Evolutionary conservation across 1,140 invertebrate genomes (phyloP).

Genomic region (Pristionchus pacificus): DNA sequence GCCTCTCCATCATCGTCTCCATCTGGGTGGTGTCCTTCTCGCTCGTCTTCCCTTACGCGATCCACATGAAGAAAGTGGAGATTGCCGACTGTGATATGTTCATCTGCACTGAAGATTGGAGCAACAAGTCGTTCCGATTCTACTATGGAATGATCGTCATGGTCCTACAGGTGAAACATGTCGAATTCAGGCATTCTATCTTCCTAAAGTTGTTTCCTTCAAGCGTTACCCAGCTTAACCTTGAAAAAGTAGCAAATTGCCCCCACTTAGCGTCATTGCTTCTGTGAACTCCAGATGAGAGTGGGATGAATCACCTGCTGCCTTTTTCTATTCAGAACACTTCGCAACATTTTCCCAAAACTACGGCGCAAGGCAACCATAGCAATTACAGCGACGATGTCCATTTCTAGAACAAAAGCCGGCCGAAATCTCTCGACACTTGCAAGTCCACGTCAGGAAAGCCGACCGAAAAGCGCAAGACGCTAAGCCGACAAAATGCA

Average conservation of each 20-base stretch:
- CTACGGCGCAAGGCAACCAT: no score
- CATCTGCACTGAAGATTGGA: slow-evolving; percentile 51
- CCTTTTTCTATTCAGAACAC: no score
- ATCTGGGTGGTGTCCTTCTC: slow-evolving; percentile 85
- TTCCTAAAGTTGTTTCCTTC: background rate
- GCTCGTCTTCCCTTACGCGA: slow-evolving; percentile 83
- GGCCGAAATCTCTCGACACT: no score
- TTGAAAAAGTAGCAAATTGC: background rate
- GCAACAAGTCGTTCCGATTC: slow-evolving; percentile 47
- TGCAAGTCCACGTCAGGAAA: no score
- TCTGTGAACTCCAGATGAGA: no score
- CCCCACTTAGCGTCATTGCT: background rate
- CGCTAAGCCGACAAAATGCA: no score
- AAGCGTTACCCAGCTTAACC: background rate
- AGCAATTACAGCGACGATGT: no score
- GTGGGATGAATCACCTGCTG: no score
- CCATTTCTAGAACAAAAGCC: no score
- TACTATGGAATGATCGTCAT: slow-evolving; percentile 81
- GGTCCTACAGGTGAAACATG: slow-evolving; percentile 67
- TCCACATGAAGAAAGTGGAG: slow-evolving; percentile 69
- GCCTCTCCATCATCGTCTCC: slow-evolving; percentile 75
- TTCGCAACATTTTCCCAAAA: no score
- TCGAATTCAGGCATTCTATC: slow-evolving; percentile 10
- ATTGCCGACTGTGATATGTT: slow-evolving; percentile 43
- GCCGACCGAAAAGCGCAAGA: no score